Evolutionary conservation across 2,797 vertebrate species (phyloP).

Genomic region (Lagodon rhomboides): DNA sequence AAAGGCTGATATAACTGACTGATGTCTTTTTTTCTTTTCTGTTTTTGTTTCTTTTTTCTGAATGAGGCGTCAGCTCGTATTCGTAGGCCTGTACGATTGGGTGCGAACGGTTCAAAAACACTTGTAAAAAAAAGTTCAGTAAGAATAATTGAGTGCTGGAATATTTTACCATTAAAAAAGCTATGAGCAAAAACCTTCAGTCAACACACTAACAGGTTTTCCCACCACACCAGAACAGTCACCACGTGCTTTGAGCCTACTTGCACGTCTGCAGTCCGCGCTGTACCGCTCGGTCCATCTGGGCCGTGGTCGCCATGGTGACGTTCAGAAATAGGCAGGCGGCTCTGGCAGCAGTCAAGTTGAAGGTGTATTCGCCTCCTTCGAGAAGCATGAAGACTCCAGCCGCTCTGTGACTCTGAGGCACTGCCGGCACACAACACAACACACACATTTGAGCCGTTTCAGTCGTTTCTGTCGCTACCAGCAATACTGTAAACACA

Average conservation of each 20-base stretch:
- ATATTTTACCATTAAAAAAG: not conserved
- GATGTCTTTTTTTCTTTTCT: too few species aligned
- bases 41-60: not conserved
- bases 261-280: slow-evolving; percentile 84
- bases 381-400: slow-evolving; percentile 76
- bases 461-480: not conserved
- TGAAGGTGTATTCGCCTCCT: slow-evolving; percentile 70
- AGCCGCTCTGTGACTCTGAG: slow-evolving; percentile 38
- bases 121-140: not conserved
- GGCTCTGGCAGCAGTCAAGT: slow-evolving; percentile 66
- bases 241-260: slow-evolving; percentile 60
- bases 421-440: not conserved
- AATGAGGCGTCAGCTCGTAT: not conserved
- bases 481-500: not conserved
- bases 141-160: not conserved
- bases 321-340: slow-evolving; percentile 73
- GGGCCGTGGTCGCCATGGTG: slow-evolving; percentile 76
- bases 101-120: not conserved
- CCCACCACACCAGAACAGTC: not conserved
- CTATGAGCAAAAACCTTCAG: too few species aligned
- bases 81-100: too few species aligned
- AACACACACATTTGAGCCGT: not conserved
- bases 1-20: too few species aligned
- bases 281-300: slow-evolving; percentile 70
- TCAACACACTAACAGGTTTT: not conserved